Evolutionary conservation across 2,888 invertebrate genomes (phyloP).

Genomic region (Lithosia quadra): DNA sequence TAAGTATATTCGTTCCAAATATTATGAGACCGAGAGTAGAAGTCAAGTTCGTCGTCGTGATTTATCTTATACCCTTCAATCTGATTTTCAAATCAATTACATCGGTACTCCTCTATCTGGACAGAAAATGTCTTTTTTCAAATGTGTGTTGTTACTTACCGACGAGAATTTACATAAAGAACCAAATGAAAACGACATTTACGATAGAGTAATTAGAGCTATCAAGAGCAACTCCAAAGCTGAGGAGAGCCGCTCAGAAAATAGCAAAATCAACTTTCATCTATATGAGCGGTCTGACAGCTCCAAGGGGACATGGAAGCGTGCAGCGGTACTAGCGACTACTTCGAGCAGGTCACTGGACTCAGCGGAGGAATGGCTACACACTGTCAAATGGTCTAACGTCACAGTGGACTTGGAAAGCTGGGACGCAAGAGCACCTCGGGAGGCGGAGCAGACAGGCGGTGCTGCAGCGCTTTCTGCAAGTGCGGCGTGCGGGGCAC

Average conservation of each 20-base stretch:
- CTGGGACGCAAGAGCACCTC: conserved; percentile 35
- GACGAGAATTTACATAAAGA: conserved; percentile 31
- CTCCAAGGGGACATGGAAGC: conserved; percentile 49
- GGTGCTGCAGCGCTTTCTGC: conserved; percentile 37
- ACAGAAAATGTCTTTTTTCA: conserved; percentile 32
- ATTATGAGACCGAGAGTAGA: neutral
- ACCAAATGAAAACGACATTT: conserved; percentile 30
- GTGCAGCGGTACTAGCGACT: conserved; percentile 52
- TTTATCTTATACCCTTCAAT: conserved; percentile 8
- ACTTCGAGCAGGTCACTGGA: conserved; percentile 51
- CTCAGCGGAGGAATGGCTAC: conserved; percentile 50
- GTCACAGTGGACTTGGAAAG: conserved; percentile 43
- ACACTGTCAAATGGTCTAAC: conserved; percentile 50
- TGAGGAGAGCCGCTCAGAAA: conserved; percentile 36
- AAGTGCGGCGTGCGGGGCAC: conserved; percentile 31
- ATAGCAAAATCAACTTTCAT: conserved; percentile 46
- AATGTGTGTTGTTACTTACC: conserved; percentile 45
- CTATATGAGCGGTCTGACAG: conserved; percentile 53
- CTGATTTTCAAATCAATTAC: conserved; percentile 13
- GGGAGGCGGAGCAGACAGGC: conserved; percentile 21
- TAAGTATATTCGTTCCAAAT: neutral
- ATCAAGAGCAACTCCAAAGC: conserved; percentile 30
- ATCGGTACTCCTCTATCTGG: conserved; percentile 27
- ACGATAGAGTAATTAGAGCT: conserved; percentile 33
- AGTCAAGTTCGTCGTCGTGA: conserved; percentile 4